Conservation (phyloP, 2,113 vertebrate species). For the Pelmatolapia mariae region DNA sequence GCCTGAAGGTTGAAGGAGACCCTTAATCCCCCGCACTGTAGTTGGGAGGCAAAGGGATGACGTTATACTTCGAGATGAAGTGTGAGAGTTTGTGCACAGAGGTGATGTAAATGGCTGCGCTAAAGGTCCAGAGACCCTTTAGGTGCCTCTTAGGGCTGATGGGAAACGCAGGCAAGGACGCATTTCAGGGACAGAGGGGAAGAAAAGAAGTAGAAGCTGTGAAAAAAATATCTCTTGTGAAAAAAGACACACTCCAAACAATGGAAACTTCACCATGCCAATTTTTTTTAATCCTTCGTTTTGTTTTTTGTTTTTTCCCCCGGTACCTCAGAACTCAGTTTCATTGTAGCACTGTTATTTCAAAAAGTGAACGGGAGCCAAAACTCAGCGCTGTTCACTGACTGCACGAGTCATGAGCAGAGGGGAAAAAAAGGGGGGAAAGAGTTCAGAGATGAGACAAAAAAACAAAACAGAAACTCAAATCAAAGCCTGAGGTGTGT, state of each 20-base stretch:
- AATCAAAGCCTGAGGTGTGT: neutral
- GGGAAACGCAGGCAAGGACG: neutral
- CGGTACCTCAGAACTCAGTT: neutral
- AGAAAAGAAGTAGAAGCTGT: too few species aligned
- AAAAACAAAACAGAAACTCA: neutral
- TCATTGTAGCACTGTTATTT: neutral
- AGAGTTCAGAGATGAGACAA: neutral
- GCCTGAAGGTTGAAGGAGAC: neutral
- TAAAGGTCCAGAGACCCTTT: neutral
- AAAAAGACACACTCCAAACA: neutral
- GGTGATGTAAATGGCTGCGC: constrained; percentile 23
- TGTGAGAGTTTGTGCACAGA: neutral
- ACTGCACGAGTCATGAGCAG: neutral
- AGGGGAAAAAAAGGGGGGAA: neutral
- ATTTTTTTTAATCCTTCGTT: neutral
- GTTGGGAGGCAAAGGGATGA: neutral
- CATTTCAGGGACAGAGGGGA: neutral
- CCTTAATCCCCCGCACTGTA: neutral
- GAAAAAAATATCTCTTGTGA: too few species aligned
- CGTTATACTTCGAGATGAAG: neutral
- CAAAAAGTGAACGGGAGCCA: neutral
- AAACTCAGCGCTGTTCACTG: neutral
- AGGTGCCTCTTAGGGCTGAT: neutral
- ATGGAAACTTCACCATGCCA: neutral
- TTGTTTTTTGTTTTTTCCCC: neutral